Base-by-base conservation (phyloP, 2,888 invertebrate species). In the Metallyticus violacea region DNA sequence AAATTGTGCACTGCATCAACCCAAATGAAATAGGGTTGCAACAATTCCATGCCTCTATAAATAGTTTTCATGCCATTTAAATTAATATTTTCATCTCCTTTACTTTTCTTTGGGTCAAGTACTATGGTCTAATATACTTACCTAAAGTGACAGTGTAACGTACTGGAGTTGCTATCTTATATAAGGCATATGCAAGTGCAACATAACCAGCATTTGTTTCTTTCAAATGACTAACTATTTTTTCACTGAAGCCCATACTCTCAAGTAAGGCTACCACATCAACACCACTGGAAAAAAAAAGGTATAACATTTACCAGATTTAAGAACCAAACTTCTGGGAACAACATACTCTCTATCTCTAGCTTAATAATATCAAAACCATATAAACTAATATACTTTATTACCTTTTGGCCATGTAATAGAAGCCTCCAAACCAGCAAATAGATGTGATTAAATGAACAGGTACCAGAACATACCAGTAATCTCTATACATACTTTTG, bases 391-490 rank as follows among this genome's bases (percentile, higher is more conserved):
- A 62, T 15, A 62, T 15, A 15, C 15, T 22, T 40, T 77, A 89
- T 92, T 93, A 98, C 98, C 97, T 97, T 92, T 95, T 94, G 9
- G 97, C 96, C 89, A 96, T 92, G 90, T 96, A 96, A 92, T 98
- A 99, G 92, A 98, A 98, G 26, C 95, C 93, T 25, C 96, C 96
- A 91, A 97, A 95, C 99, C 99, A 99, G 86, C 96, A 93, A 62
- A 95, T 93, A 2, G 99, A 99, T 9, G 98, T 98, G 26, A 95
- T 94, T 83, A 97, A 90, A 92, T 99, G 99, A 2, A 99, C 99
- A 5, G 98, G 99, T 87, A 99, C 93, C 87, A 99, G 92, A 86
- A 99, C 97, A 92, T 99, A 98, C 97, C 99, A 99, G 92, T 99
- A 99, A 91, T 98, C 96, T 91, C 96, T 96, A 91, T 97, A 97